Evolutionary conservation across 1,140 invertebrate genomes (phyloP).

Genomic region (Heliconius congener): DNA sequence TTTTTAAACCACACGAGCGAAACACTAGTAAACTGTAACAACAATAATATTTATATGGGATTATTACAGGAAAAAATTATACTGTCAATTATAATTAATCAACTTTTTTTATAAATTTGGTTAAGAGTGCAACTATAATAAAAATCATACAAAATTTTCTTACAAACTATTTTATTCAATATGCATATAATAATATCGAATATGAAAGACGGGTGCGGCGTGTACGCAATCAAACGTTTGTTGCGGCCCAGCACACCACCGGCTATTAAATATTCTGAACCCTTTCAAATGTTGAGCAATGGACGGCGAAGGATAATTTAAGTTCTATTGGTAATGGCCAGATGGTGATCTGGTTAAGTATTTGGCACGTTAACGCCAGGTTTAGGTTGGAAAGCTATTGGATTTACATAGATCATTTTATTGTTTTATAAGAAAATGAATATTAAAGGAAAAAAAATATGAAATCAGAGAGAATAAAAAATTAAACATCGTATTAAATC

Average conservation of each 20-base stretch:
- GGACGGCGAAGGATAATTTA: conserved; percentile 36
- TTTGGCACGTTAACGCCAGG: not conserved
- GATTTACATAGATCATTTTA: not conserved
- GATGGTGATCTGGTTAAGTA: conserved; percentile 20
- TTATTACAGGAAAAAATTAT: not conserved
- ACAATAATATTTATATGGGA: too few species aligned
- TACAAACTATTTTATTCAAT: too few species aligned
- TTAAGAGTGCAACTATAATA: too few species aligned
- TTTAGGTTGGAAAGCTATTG: not conserved
- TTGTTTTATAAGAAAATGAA: not conserved
- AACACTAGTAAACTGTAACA: too few species aligned
- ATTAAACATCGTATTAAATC: too few species aligned
- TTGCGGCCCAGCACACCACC: conserved; percentile 19
- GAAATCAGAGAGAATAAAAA: too few species aligned
- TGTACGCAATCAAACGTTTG: conserved; percentile 30
- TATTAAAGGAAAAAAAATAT: not conserved
- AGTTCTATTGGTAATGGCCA: conserved; percentile 20
- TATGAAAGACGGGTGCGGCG: conserved; percentile 23
- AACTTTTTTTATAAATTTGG: not conserved
- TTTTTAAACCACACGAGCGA: too few species aligned
- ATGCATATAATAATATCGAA: not conserved
- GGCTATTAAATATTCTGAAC: conserved; percentile 35
- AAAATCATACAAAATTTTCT: too few species aligned
- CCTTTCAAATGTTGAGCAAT: conserved; percentile 42
- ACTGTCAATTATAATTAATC: not conserved